Base-by-base conservation (phyloP, 2,797 vertebrate species). In the Sebastes trivittatus region DNA sequence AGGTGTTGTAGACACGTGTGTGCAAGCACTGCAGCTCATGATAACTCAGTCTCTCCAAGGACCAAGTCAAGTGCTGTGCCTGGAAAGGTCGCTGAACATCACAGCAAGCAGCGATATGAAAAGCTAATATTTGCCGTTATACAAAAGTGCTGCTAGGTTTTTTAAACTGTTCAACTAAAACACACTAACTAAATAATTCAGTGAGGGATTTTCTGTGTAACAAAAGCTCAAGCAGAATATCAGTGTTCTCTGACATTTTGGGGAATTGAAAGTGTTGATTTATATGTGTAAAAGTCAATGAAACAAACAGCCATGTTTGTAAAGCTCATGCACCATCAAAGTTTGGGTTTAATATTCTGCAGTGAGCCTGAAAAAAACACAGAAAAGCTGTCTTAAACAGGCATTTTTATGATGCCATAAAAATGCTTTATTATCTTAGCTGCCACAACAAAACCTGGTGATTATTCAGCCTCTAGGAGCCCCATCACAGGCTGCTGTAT, bases 381-480 rank as follows among this genome's bases (percentile, higher is more conserved):
- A 70, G 67, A 84, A 81, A 83, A 85, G 34, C 77, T 89, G 79
- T 83, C 80, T 82, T 72, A 80, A 93, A 90, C 34, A 59, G 82
- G 56, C 29, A 7, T 84, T 89, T 92, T 88, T 89, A 88, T 61
- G 18, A 61, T 59, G n/a, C 66, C 61, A 81, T 92, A 87, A 91
- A 92, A 88, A 79, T 91, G 66, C 66, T 92, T 92, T 90, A 93
- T 93, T 87, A 75, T 92, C 60, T 90, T 77, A 81, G 77, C 80
- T 87, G 82, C 84, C 82, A 89, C 71, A 90, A 91, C 89, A 93
- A 84, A 92, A 91, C 85, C 72, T 63, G 73, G 75, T 88, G 87
- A 94, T 93, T 81, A 89, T 91, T 92, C 89, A 88, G 87, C 81
- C 85, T 89, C 76, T 22, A 75, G 78, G 80, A 92, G 85, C 75